Percentiles rank a stretch among this genome's conserved stretches.
phyloP scores from a whole-genome alignment of 2,113 vertebrate species.

The Myodes glareolus region DNA sequence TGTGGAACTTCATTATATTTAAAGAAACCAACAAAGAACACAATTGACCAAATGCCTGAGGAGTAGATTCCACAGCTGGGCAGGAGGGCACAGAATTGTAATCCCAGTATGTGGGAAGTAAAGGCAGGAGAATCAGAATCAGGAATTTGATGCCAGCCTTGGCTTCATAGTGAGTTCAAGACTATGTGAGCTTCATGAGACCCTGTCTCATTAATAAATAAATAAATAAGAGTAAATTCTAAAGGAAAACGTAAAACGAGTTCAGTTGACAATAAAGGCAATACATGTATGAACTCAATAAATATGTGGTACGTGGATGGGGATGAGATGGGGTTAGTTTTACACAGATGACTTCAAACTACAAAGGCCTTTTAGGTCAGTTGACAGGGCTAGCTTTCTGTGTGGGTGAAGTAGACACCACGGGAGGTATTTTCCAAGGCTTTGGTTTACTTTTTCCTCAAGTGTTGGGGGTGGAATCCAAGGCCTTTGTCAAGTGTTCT shows the following conservation, averaged over 20 bases:
- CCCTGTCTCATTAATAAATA: background rate
- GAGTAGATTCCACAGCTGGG: background rate
- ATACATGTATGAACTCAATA: background rate
- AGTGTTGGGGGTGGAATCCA: background rate
- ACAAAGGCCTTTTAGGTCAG: background rate
- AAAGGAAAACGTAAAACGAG: background rate
- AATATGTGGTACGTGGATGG: background rate
- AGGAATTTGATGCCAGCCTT: background rate
- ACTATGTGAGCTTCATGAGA: background rate
- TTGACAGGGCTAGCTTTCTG: constrained; percentile 12
- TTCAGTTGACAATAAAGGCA: background rate
- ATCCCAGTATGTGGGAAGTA: background rate
- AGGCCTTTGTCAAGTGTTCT: background rate
- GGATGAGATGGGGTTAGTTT: background rate
- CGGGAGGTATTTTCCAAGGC: background rate
- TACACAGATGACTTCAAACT: background rate
- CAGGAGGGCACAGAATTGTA: background rate
- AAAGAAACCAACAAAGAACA: background rate
- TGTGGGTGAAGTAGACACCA: background rate
- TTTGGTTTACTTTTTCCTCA: background rate
- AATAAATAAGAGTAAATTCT: background rate
- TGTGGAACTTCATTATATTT: background rate
- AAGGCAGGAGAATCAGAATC: background rate
- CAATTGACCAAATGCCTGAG: constrained; percentile 11
- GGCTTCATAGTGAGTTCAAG: background rate